Evolutionary conservation across 2,113 vertebrate species (phyloP).

Genomic region (Eptatretus burgeri): DNA sequence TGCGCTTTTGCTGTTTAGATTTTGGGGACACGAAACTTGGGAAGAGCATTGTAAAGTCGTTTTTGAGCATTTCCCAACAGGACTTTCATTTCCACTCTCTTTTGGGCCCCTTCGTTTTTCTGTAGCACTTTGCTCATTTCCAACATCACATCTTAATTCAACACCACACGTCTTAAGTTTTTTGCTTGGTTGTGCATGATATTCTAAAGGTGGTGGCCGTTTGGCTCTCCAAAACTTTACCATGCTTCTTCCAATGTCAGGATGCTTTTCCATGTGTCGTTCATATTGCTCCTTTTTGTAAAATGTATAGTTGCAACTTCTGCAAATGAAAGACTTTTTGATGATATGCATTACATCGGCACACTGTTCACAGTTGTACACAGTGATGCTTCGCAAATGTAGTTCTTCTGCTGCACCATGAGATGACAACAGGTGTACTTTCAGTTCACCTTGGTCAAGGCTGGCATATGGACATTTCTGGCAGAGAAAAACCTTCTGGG

Average conservation of each 20-base stretch:
- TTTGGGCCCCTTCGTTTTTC: no score
- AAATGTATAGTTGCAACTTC: constrained; percentile 91
- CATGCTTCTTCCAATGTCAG: constrained; percentile 34
- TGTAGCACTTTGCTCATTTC: no score
- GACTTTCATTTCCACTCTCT: no score
- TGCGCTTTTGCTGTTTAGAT: no score
- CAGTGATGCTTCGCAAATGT: constrained; percentile 59
- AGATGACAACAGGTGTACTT: constrained; percentile 34
- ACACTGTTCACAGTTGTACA: constrained; percentile 76
- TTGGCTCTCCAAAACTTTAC: constrained; percentile 55
- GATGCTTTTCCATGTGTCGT: constrained; percentile 86
- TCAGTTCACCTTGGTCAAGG: constrained; percentile 41
- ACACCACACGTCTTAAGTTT: no score
- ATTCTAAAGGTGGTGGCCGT: constrained; percentile 21
- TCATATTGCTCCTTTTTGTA: constrained; percentile 91
- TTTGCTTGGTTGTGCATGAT: no score
- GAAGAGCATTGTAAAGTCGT: no score
- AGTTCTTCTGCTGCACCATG: constrained; percentile 32
- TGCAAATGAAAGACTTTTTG: constrained; percentile 84
- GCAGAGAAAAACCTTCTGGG: constrained; percentile 75
- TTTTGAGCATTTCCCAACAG: no score
- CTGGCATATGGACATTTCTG: constrained; percentile 59
- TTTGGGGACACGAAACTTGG: no score
- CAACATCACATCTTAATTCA: no score
- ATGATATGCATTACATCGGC: constrained; percentile 82